Base-by-base conservation (phyloP, 2,888 invertebrate species). In the Mactromeris polynyma region DNA sequence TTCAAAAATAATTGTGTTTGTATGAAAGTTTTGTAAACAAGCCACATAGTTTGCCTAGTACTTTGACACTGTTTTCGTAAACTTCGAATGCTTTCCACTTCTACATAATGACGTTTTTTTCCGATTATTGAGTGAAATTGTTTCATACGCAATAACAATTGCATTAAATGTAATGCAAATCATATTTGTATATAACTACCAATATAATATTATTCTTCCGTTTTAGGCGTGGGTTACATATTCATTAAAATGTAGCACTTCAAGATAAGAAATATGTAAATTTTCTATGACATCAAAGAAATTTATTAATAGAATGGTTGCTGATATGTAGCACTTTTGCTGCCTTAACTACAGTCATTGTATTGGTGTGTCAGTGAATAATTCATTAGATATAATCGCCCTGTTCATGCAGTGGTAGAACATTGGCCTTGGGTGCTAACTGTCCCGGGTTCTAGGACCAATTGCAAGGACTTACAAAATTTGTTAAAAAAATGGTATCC, bases 1-100 rank as follows among this genome's bases (percentile, higher is more conserved):
- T 64, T n/a, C n/a, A 6, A 64, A 64, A 64, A 64, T 64, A 64
- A 64, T 64, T 7, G 26, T 64, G 58, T 64, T 64, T 64, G 26
- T 64, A 64, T 64, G 58, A 64, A 64, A 64, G 58, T 64, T 64
- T 64, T 64, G 58, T 64, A 64, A 64, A 64, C 58, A 64, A 64
- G 46, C 26, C 26, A 26, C 6, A 36, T 36, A 73, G 36, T 33
- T 73, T 73, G 36, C 19, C 36, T 26, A 73, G 33, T 73, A 36
- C 36, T 33, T 73, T 7, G 31, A 73, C 0, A 17, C 19, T 33
- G 73, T 73, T 36, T 11, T 73, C 19, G 36, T 36, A 33, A 73
- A 33, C 36, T 17, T 73, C 11, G 19, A 36, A 36, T 73, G 19
- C 14, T 17, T 58, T 73, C 33, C 73, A 73, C 73, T 36, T 36